These are phyloP conservation scores for Cyprinella venusta DNA, from an alignment of 2,797 vertebrate genomes.

Conservation along the genomic window DNA sequence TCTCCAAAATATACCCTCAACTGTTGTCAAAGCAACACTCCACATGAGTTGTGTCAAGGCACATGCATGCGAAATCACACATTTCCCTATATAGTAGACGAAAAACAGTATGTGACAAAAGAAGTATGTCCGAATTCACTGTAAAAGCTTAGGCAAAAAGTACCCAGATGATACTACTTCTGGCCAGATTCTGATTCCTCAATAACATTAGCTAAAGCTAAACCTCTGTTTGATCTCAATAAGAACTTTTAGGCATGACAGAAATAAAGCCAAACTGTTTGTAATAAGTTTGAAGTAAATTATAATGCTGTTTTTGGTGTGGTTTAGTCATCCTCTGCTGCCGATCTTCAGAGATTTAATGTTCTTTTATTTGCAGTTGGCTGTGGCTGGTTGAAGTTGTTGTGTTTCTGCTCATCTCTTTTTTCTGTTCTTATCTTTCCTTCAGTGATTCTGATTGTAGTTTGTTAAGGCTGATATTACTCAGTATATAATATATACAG, in stretches of 20 bases:
- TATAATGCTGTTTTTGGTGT: not conserved
- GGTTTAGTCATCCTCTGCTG: not conserved
- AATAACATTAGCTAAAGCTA: not conserved
- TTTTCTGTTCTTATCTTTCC: not conserved
- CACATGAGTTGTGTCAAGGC: too few relatives aligned
- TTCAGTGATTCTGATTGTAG: not conserved
- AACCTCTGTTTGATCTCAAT: not conserved
- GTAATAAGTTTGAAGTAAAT: not conserved
- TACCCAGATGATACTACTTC: too few relatives aligned
- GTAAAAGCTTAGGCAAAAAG: too few relatives aligned
- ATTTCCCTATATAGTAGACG: too few relatives aligned
- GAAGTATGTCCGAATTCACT: too few relatives aligned
- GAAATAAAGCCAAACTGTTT: not conserved
- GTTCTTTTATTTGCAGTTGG: not conserved
- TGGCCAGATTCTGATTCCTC: not conserved
- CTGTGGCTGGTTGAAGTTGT: not conserved
- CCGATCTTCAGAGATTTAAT: not conserved
- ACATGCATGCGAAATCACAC: too few relatives aligned
- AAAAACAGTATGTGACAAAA: too few relatives aligned
- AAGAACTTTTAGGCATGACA: not conserved
- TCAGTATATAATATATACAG: not conserved
- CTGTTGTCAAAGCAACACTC: too few relatives aligned
- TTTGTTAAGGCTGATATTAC: not conserved
- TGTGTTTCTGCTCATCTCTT: not conserved
- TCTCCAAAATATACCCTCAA: too few relatives aligned